phyloP scores from a whole-genome alignment of 2,113 vertebrate genomes.

The Rissa tridactyla region DNA sequence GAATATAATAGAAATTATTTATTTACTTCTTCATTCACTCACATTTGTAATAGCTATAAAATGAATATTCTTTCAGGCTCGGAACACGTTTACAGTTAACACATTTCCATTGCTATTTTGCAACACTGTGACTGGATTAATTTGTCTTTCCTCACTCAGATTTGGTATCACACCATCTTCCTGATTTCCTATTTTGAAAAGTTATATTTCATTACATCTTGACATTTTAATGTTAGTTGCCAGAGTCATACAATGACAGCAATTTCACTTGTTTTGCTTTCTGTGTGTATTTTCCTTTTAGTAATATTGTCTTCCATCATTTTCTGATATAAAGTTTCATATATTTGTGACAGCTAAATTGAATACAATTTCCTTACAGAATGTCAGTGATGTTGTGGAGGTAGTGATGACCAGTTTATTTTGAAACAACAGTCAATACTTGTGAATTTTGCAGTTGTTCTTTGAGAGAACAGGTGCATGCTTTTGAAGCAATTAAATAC shows the following conservation, averaged over 20 bases:
- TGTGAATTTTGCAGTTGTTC: not conserved
- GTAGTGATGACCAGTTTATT: not conserved
- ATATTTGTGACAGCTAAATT: conserved; percentile 1
- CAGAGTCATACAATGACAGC: not conserved
- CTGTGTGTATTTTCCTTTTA: not conserved
- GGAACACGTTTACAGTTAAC: not conserved
- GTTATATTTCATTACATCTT: not conserved
- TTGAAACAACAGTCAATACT: not conserved
- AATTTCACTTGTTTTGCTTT: not conserved
- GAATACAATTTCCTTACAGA: not conserved
- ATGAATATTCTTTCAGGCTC: not conserved
- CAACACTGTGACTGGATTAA: not conserved
- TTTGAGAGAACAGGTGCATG: not conserved
- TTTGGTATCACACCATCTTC: not conserved
- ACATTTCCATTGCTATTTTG: not conserved
- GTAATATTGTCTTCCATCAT: not conserved
- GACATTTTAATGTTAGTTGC: not conserved
- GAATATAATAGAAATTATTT: not conserved
- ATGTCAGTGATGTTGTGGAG: not conserved
- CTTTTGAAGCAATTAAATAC: not conserved
- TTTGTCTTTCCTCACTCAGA: not conserved
- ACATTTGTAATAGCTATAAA: not conserved
- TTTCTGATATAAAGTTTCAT: not conserved
- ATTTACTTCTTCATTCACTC: not conserved
- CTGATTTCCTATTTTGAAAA: not conserved